These are phyloP conservation scores for Threskiornis aethiopicus DNA, from an alignment of 2,797 vertebrate genomes.

Conservation along the genomic window DNA sequence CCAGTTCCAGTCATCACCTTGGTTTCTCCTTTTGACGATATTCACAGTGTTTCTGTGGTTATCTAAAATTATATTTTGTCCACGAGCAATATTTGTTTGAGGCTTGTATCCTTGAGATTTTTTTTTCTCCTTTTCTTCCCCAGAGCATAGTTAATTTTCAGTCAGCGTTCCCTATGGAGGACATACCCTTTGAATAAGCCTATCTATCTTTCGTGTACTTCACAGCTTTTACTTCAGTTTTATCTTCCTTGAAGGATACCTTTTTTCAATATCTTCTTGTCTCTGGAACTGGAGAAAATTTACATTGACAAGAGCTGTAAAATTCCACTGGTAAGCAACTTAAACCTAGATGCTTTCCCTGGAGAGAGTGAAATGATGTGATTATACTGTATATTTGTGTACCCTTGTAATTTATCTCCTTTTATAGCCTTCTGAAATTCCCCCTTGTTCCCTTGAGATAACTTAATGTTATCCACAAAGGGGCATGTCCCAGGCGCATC, in stretches of 20 bases:
- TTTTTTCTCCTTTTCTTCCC: background rate
- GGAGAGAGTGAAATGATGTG: background rate
- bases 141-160: background rate
- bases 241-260: conserved; percentile 5
- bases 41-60: background rate
- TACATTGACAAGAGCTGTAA: conserved; percentile 16
- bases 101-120: background rate
- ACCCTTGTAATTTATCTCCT: conserved; percentile 21
- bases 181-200: background rate
- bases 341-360: background rate
- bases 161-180: background rate
- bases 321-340: conserved; percentile 13
- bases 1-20: background rate
- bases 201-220: background rate
- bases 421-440: conserved; percentile 14
- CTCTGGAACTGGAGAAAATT: background rate
- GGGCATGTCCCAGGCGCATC: background rate
- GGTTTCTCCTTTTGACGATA: background rate
- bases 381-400: conserved; percentile 38
- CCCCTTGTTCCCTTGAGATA: conserved; percentile 8
- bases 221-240: background rate
- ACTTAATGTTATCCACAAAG: background rate
- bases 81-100: background rate
- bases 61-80: background rate
- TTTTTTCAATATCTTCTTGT: background rate